Evolutionary conservation across 2,888 invertebrate species (phyloP), one percentile per base, ranked within the genome.

Genomic region (Hypsopygia costalis): DNA sequence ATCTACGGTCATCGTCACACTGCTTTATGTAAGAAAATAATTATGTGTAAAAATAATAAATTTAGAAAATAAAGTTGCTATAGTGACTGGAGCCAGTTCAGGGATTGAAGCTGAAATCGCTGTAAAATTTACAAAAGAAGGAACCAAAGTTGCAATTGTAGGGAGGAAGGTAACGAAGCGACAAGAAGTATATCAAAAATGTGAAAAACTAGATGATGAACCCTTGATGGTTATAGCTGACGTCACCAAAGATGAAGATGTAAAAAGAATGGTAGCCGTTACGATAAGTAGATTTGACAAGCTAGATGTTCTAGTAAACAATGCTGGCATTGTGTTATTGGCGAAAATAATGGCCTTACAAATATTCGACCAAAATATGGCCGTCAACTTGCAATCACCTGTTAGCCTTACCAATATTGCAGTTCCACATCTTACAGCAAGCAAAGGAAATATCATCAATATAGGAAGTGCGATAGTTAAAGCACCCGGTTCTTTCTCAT

Each of bases 261-360:
- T 39, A 0, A 55, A 54, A 25, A 54, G 39, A 47, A 53, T 64
- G n/a, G 32, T 66, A 4, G 49, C 20, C 28, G 39, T 51, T 0
- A 63, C 59, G 4, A 22, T 64, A 2, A 35, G 45, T 5, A 39
- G 50, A n/a, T 73, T 52, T 27, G 62, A 60, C n/a, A 62, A 56
- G 46, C 36, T 69, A 6, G 62, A 72, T 36, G 47, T 70, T 11
- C 43, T 70, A 35, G 51, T 73, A 1, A 72, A 73, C 34, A 70
- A 66, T 30, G 69, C 61, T 1, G 70, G 66, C 0, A 49, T 57
- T 0, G 40, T 39, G 58, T 67, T 32, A 34, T 50, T 1, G 57
- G 56, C 2, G 49, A 58, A 8, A 41, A 56, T 11, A 30, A 34
- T 50, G 1, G 58, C 56, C 0, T 55, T 71, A 40, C 39, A 49